A percentile compares a stretch with the other conserved stretches of the same genome.
Conservation (phyloP, 2,797 vertebrate species). For the Esox masquinongy region DNA sequence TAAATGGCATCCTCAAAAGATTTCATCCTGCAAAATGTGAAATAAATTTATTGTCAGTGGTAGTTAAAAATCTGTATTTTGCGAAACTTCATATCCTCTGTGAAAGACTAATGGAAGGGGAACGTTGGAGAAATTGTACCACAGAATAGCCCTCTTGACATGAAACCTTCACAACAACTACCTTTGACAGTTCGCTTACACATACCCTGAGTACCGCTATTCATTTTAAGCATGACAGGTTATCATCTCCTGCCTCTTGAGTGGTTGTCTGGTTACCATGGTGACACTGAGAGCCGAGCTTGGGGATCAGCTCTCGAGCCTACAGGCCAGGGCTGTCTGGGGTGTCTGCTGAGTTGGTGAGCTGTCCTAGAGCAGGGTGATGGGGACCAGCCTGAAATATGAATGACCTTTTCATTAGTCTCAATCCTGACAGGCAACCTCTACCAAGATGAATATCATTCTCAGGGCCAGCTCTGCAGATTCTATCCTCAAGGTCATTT, state of each 20-base stretch:
- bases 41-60: neutral
- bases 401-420: slow-evolving; percentile 35
- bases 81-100: neutral
- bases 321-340: neutral
- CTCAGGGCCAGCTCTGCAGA: slow-evolving; percentile 7
- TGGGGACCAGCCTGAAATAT: slow-evolving; percentile 48
- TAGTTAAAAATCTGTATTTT: neutral
- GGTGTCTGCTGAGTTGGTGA: slow-evolving; percentile 43
- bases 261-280: slow-evolving; percentile 51
- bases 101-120: neutral
- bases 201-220: slow-evolving; percentile 28
- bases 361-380: slow-evolving; percentile 32
- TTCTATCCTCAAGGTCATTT: slow-evolving; percentile 23
- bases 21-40: no score
- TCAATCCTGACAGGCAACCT: slow-evolving; percentile 26
- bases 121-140: neutral
- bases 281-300: slow-evolving; percentile 24
- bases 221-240: slow-evolving; percentile 52
- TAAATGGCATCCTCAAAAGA: no score
- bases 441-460: slow-evolving; percentile 47
- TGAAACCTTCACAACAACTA: neutral
- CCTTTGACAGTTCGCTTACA: slow-evolving; percentile 46
- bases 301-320: no score
- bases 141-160: slow-evolving; percentile 6
- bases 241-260: slow-evolving; percentile 43